phyloP scores from a whole-genome alignment of 2,888 invertebrate genomes.

The Cephonodes hylas region DNA sequence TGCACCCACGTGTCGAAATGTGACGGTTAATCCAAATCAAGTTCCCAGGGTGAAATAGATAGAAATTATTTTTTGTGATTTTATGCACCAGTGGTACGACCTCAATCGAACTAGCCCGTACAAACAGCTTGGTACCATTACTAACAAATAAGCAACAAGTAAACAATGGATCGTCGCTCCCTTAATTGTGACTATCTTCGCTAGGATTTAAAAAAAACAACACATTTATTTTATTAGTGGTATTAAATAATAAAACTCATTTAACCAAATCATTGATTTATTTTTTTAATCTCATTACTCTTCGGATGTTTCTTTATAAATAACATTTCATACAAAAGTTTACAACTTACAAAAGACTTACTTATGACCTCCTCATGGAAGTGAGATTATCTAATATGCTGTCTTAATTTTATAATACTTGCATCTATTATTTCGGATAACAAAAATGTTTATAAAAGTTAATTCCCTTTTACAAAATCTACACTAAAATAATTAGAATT shows the following conservation, averaged over 20 bases:
- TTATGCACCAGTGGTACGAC: too few relatives aligned
- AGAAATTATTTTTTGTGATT: too few relatives aligned
- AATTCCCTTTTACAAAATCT: constrained; percentile 25
- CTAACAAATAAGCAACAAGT: too few relatives aligned
- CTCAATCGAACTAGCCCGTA: too few relatives aligned
- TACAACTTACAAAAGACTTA: constrained; percentile 15
- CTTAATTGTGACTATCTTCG: too few relatives aligned
- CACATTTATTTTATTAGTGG: background rate
- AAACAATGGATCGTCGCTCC: too few relatives aligned
- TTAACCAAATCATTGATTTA: constrained; percentile 58
- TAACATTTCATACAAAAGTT: constrained; percentile 65
- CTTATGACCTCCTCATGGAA: constrained; percentile 20
- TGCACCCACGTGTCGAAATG: too few relatives aligned
- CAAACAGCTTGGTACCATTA: too few relatives aligned
- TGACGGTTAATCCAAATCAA: too few relatives aligned
- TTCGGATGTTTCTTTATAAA: constrained; percentile 56
- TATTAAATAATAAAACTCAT: constrained; percentile 31
- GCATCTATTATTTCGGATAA: constrained; percentile 31
- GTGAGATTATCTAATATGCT: constrained; percentile 23
- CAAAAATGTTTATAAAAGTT: background rate
- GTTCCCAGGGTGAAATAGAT: too few relatives aligned
- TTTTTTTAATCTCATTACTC: constrained; percentile 60
- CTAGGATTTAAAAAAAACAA: too few relatives aligned
- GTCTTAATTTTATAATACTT: constrained; percentile 61
- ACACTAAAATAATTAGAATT: constrained; percentile 55